phyloP scores from a whole-genome alignment of 2,888 invertebrate genomes.

The Netelia inedita region DNA sequence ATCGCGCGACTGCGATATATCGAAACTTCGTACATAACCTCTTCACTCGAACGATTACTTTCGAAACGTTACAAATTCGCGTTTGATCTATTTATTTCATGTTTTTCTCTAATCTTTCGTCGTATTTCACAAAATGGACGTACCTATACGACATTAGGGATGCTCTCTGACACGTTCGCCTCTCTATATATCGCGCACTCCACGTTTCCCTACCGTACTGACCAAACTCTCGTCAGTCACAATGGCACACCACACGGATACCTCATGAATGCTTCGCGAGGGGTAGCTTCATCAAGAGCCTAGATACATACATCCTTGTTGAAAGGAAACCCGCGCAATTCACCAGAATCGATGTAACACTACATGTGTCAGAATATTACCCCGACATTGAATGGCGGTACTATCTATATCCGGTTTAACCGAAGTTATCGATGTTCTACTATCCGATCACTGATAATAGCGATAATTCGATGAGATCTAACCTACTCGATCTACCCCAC shows the following conservation, averaged over 20 bases:
- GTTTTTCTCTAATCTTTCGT: background rate
- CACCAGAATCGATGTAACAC: slow-evolving; percentile 2
- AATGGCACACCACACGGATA: background rate
- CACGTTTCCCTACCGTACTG: background rate
- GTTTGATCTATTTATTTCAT: background rate
- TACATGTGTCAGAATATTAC: slow-evolving; percentile 21
- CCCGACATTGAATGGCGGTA: slow-evolving; percentile 14
- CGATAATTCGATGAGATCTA: background rate
- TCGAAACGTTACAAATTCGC: background rate
- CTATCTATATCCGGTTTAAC: background rate
- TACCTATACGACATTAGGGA: background rate
- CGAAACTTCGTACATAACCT: background rate
- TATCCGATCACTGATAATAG: slow-evolving; percentile 9
- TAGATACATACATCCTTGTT: slow-evolving; percentile 2
- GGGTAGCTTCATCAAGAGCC: background rate
- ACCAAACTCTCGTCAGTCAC: background rate
- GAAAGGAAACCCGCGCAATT: background rate
- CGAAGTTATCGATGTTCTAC: slow-evolving; percentile 4
- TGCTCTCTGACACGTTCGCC: background rate
- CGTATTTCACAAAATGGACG: background rate
- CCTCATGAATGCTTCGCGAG: background rate
- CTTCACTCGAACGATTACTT: background rate
- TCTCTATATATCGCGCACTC: background rate
- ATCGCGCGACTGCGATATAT: too few species aligned
- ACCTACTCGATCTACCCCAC: background rate